phyloP scores from a whole-genome alignment of 2,888 invertebrate genomes.

The Drosophila mimetica region DNA sequence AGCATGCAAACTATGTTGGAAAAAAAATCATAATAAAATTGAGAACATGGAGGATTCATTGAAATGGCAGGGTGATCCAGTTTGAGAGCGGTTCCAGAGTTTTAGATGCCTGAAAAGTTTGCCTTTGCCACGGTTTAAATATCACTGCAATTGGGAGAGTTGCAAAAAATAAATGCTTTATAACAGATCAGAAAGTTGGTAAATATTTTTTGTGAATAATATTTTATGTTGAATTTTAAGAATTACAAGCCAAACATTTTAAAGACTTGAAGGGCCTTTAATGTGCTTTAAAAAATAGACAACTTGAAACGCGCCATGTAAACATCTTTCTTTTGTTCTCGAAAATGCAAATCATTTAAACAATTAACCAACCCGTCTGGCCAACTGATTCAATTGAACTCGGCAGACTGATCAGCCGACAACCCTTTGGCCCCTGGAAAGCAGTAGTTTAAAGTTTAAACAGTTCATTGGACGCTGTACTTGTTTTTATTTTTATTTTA shows the following conservation, averaged over 20 bases:
- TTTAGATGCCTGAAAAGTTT: background rate
- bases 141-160: background rate
- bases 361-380: slow-evolving; percentile 63
- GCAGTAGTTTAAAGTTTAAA: slow-evolving; percentile 46
- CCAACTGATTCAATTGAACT: slow-evolving; percentile 65
- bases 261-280: no score
- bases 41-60: slow-evolving; percentile 54
- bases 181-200: no score
- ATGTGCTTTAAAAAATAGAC: no score
- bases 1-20: slow-evolving; percentile 58
- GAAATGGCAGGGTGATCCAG: background rate
- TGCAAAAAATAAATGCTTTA: background rate
- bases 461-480: slow-evolving; percentile 42
- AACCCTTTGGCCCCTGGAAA: slow-evolving; percentile 6
- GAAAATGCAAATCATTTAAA: slow-evolving; percentile 68
- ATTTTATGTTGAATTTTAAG: no score
- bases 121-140: background rate
- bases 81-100: slow-evolving; percentile 31
- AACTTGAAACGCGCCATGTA: background rate
- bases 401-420: slow-evolving; percentile 26
- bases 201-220: no score
- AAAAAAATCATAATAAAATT: slow-evolving; percentile 15
- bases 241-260: no score
- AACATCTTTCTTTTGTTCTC: slow-evolving; percentile 6
- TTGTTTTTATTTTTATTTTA: slow-evolving; percentile 15